A percentile compares a stretch with the other conserved stretches of the same genome.
These are phyloP conservation scores for Pluvialis apricaria DNA, from an alignment of 2,113 vertebrate species.

Conservation along the genomic window DNA sequence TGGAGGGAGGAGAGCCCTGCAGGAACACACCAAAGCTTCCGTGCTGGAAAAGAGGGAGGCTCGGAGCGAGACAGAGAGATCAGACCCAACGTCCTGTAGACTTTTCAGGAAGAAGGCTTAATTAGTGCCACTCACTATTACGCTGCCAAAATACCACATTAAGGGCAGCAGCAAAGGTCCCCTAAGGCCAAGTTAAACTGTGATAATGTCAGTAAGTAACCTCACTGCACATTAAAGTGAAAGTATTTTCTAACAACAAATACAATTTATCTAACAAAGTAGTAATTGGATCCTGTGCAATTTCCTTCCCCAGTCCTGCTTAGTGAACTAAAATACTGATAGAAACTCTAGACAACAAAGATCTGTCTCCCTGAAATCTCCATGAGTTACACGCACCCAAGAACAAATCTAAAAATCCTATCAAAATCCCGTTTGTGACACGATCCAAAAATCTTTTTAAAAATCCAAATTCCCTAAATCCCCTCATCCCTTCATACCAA, in stretches of 20 bases:
- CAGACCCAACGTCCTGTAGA: neutral
- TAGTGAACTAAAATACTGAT: neutral
- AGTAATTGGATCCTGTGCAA: neutral
- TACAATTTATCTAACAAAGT: neutral
- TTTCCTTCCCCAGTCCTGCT: neutral
- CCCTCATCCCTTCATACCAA: slow-evolving; percentile 3
- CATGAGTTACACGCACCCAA: neutral
- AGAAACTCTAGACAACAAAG: neutral
- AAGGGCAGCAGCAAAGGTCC: slow-evolving; percentile 17
- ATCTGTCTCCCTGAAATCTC: neutral
- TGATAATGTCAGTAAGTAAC: slow-evolving; percentile 9
- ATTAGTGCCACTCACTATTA: neutral
- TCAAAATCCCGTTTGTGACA: neutral
- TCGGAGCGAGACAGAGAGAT: neutral
- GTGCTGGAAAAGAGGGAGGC: neutral
- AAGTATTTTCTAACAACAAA: neutral
- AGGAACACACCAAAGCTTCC: neutral
- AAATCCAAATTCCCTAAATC: slow-evolving; percentile 38
- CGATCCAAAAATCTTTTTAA: neutral
- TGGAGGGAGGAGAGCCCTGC: neutral
- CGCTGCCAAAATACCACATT: slow-evolving; percentile 40
- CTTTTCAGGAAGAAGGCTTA: slow-evolving; percentile 7
- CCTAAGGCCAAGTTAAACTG: slow-evolving; percentile 37
- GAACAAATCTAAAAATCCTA: slow-evolving; percentile 5
- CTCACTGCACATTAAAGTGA: neutral